These are phyloP conservation scores for Ashinkailepas kermadecensis DNA, from an alignment of 2,888 invertebrate genomes.

Conservation along the genomic window DNA sequence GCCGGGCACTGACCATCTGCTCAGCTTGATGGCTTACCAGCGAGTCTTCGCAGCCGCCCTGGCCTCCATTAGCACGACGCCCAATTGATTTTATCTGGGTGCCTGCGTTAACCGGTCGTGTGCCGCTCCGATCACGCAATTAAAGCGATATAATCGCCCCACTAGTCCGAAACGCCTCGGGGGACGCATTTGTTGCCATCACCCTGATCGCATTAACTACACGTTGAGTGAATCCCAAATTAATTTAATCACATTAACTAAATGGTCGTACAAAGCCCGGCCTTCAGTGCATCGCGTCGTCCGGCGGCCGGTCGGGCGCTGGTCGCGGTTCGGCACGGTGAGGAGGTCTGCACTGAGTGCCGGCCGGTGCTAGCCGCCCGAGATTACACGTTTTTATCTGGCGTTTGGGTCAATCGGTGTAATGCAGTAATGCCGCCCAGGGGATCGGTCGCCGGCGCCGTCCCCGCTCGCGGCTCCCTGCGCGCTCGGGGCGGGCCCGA, in stretches of 20 bases:
- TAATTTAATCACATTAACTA: constrained; percentile 23
- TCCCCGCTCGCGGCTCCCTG: background rate
- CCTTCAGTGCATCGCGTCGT: background rate
- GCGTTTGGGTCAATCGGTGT: constrained; percentile 23
- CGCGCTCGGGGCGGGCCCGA: too few species aligned
- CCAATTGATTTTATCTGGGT: constrained; percentile 14
- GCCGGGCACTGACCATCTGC: too few species aligned
- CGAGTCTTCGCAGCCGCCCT: background rate
- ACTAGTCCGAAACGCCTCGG: constrained; percentile 22
- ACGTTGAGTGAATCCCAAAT: constrained; percentile 23
- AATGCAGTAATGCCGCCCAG: constrained; percentile 6
- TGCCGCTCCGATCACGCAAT: background rate
- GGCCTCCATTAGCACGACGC: background rate
- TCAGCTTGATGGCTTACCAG: too few species aligned
- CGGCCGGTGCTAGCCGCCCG: constrained; percentile 9
- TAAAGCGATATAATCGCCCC: constrained; percentile 21
- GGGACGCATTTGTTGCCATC: constrained; percentile 23
- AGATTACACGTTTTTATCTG: constrained; percentile 18
- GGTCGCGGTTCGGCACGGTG: background rate
- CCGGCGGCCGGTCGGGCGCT: background rate
- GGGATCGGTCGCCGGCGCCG: background rate
- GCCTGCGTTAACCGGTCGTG: background rate
- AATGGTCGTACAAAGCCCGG: constrained; percentile 16
- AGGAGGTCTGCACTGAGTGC: constrained; percentile 1
- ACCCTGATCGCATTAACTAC: constrained; percentile 20